Conservation (phyloP, 1,140 invertebrate species). For the Helicoverpa zea region DNA sequence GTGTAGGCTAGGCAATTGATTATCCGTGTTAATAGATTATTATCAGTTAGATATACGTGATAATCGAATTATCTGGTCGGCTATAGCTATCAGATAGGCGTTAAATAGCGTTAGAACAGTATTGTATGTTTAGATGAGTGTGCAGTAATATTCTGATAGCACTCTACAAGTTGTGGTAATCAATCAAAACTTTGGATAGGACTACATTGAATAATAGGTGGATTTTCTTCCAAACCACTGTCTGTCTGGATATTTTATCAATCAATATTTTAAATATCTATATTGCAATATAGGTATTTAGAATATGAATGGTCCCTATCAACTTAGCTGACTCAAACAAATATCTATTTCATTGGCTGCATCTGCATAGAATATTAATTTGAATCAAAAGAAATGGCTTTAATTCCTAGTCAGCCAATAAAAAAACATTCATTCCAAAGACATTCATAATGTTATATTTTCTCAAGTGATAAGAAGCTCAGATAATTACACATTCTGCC, state of each 20-base stretch:
- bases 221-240: too few species aligned
- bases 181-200: not conserved
- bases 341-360: too few species aligned
- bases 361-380: too few species aligned
- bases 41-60: constrained; percentile 36
- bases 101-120: constrained; percentile 7
- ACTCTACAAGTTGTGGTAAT: not conserved
- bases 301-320: too few species aligned
- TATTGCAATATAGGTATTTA: too few species aligned
- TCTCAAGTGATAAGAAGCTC: not conserved
- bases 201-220: too few species aligned
- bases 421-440: not conserved
- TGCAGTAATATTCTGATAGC: not conserved
- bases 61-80: constrained; percentile 20
- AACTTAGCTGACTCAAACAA: too few species aligned
- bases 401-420: too few species aligned
- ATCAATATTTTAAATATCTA: too few species aligned
- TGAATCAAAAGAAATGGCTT: too few species aligned
- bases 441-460: not conserved
- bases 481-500: constrained; percentile 13
- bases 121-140: constrained; percentile 12
- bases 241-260: too few species aligned
- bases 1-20: not conserved
- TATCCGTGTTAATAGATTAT: constrained; percentile 4
- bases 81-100: not conserved